phyloP scores from a whole-genome alignment of 2,113 vertebrate genomes.

The Candoia aspera region DNA sequence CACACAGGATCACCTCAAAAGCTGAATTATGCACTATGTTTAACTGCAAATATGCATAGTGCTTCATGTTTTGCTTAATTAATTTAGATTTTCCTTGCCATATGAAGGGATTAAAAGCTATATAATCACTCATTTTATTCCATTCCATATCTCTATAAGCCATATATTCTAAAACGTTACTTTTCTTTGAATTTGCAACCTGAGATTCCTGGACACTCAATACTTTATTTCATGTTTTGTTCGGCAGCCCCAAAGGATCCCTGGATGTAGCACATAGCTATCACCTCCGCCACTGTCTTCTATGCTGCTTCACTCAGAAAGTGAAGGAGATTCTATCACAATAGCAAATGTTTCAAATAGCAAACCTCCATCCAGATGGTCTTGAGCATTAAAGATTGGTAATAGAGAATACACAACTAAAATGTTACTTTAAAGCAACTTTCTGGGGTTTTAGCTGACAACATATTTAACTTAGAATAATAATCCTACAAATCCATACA shows the following conservation, averaged over 20 bases:
- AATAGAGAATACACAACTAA: not conserved
- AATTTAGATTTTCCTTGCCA: not conserved
- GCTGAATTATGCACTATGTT: not conserved
- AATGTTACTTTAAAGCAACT: not conserved
- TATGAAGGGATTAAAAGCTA: not conserved
- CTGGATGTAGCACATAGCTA: not conserved
- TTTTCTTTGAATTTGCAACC: not conserved
- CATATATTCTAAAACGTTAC: not conserved
- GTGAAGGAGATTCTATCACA: not conserved
- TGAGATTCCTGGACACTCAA: not conserved
- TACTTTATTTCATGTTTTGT: not conserved
- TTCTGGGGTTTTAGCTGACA: not conserved
- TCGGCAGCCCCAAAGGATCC: not conserved
- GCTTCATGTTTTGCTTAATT: not conserved
- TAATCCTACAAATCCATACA: not conserved
- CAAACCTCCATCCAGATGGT: not conserved
- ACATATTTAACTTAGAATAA: not conserved
- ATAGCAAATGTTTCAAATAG: not conserved
- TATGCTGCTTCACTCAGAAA: not conserved
- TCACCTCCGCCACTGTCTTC: not conserved
- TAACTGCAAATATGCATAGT: not conserved
- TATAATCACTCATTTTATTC: not conserved
- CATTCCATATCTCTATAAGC: not conserved
- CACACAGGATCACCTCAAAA: not conserved
- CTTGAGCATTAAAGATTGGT: not conserved